Evolutionary conservation across 1,140 invertebrate genomes (phyloP), one percentile per base, ranked within the genome.

Genomic region (Hesperophylax magnus): DNA sequence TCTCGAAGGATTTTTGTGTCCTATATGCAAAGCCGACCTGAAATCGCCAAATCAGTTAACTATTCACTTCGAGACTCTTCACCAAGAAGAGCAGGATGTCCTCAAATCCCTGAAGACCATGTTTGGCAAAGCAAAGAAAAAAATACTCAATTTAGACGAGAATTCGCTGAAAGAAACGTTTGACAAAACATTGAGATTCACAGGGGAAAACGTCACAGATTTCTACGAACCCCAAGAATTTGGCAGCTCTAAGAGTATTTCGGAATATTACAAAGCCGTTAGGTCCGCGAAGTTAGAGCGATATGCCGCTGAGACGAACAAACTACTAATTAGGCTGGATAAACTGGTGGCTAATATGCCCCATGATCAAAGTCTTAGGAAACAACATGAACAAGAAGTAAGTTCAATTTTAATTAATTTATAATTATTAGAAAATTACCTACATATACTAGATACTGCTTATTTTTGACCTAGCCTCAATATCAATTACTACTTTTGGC

Each of bases 271-370:
- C 87, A 95, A 95, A 87, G 92, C 92, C 39, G 90, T 96, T 14
- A 83, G 92, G 78, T 90, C 90, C 3, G 87, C 90, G 8, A 87
- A 89, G 84, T 90, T 98, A 80, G 97, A 98, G 89, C 92, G 96
- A 86, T 97, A 96, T 89, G 95, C 97, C 0, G 94, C 96, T 27
- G 97, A 98, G 90, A 99, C 97, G 2, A 99, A 99, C 88, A 99
- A 98, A 88, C 89, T 99, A 18, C 91, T 99, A 39, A 98, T 99
- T 85, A 92, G 98, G 85, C 87, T 99, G 84, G 97, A 99, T 89
- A 98, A 98, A 88, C 90, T 99, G 81, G 91, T 99, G 8, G 91
- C 92, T 83, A 95, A 98, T 86, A 92, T 95, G 87, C 96, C 97
- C 11, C 89, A 89, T 79, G 96, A 98, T 87, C 93, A 94, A 17